phyloP scores from a whole-genome alignment of 2,888 invertebrate genomes.

The Orchesellides sinensis region DNA sequence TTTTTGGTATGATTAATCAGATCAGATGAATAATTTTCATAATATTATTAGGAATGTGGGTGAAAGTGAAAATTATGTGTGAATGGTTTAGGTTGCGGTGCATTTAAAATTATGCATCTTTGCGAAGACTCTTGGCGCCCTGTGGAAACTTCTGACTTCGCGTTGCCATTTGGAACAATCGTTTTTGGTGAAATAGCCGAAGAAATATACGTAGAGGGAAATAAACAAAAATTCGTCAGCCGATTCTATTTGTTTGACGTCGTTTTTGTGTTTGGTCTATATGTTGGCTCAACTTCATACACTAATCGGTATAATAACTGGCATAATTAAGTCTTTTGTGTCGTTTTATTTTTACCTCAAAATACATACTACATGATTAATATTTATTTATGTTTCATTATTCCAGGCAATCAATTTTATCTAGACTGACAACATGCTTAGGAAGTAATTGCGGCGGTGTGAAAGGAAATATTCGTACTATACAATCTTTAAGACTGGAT shows the following conservation, averaged over 20 bases:
- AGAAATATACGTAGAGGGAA: background rate
- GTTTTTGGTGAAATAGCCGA: constrained; percentile 38
- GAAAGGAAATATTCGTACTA: background rate
- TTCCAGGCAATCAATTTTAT: constrained; percentile 12
- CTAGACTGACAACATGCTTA: background rate
- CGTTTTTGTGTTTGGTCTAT: constrained; percentile 2
- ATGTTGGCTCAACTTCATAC: constrained; percentile 12
- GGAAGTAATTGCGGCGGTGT: background rate
- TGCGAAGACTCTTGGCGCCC: background rate
- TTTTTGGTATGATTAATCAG: constrained; percentile 28
- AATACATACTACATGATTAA: too few relatives aligned
- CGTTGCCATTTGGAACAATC: constrained; percentile 26
- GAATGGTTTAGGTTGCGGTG: constrained; percentile 14
- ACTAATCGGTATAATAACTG: constrained; percentile 27
- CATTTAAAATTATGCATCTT: constrained; percentile 6
- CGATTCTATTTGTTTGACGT: constrained; percentile 41
- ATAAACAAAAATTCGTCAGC: background rate
- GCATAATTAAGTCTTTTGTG: too few relatives aligned
- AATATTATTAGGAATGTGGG: background rate
- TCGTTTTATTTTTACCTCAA: too few relatives aligned
- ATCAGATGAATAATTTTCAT: background rate
- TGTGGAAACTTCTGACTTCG: constrained; percentile 3
- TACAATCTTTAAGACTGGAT: background rate
- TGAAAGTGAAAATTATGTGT: background rate
- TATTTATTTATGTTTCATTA: too few relatives aligned